A percentile compares a stretch with the other conserved stretches of the same genome.
These are phyloP conservation scores for Siphlonurus alternatus DNA, from an alignment of 2,888 invertebrate species.

Conservation along the genomic window DNA sequence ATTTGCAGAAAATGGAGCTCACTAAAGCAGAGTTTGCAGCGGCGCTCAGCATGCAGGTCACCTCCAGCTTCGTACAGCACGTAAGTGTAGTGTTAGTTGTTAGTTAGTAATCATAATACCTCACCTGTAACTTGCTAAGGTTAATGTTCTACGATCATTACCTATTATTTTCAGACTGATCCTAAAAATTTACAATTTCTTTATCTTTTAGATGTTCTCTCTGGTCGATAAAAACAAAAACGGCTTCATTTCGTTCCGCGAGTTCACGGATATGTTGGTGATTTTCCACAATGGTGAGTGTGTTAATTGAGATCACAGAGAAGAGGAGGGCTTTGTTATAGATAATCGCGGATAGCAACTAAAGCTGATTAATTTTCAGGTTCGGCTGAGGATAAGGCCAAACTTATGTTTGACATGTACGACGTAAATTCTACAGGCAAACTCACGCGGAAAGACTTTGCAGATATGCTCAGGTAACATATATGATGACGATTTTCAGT, in stretches of 20 bases:
- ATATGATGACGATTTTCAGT: not conserved
- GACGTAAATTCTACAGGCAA: slow-evolving; percentile 32
- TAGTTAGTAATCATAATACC: too few species aligned
- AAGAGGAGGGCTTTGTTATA: not conserved
- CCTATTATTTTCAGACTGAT: too few species aligned
- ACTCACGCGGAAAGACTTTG: slow-evolving; percentile 31
- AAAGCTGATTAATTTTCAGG: slow-evolving; percentile 13
- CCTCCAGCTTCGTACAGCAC: slow-evolving; percentile 38
- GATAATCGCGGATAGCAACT: not conserved
- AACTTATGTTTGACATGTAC: slow-evolving; percentile 39
- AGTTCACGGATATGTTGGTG: slow-evolving; percentile 40
- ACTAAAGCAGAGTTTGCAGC: slow-evolving; percentile 40
- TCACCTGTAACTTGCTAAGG: too few species aligned
- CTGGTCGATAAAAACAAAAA: slow-evolving; percentile 39
- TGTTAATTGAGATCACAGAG: not conserved
- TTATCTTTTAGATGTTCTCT: slow-evolving; percentile 31
- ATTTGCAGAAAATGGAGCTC: slow-evolving; percentile 33
- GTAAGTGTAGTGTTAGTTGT: too few species aligned
- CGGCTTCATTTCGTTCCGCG: slow-evolving; percentile 42
- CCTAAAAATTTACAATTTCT: too few species aligned
- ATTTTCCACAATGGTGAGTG: slow-evolving; percentile 35
- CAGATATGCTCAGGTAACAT: slow-evolving; percentile 32
- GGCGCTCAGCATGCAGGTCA: slow-evolving; percentile 34
- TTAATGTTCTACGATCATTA: too few species aligned
- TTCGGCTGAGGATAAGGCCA: slow-evolving; percentile 32